Evolutionary conservation across 2,888 invertebrate genomes (phyloP), one percentile per base, ranked within the genome.

Genomic region (Drosophila tanythrix): DNA sequence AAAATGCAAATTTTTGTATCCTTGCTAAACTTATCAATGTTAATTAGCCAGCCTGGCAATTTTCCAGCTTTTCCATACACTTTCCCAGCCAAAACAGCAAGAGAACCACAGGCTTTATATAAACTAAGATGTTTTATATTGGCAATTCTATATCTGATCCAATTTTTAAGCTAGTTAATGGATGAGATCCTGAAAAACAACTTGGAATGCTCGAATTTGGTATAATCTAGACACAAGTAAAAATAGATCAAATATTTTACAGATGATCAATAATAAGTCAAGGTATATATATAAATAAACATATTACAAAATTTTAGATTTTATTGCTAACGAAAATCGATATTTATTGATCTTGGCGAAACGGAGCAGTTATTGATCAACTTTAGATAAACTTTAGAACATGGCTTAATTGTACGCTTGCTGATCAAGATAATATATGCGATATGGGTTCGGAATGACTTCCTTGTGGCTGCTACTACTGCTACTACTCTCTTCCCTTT

Each of bases 31-130:
- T 79, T 83, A 89, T 83, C 87, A 88, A 83, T 88, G 89, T 71
- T 83, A 87, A 89, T 89, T 83, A 84, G 76, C 64, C 29, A 48
- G 63, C 70, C 67, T 67, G 74, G 82, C 76, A 82, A 81, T 70
- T 70, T 70, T 25, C 48, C 46, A 51, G 13, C 52, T 60, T 29
- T 64, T 57, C 53, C 52, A 48, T 33, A 50, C 48, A 27, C 53
- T 38, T 31, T 10, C 31, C 0, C 3, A 10, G 15, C 40, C 10
- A 38, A 33, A 21, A 21, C 3, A 29, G 3, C 13, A 4, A 21
- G 35, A 5, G 1, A 3, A 1, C 35, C 18, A 25, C 18, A 8
- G 46, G 2, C 15, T 2, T 11, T 5, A 2, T n/a, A n/a, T 40
- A 2, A n/a, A 36, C 15, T 36, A 15, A 36, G 5, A 36, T 36